Base-by-base conservation (phyloP, 2,888 invertebrate species). In the Dromius quadrimaculatus region DNA sequence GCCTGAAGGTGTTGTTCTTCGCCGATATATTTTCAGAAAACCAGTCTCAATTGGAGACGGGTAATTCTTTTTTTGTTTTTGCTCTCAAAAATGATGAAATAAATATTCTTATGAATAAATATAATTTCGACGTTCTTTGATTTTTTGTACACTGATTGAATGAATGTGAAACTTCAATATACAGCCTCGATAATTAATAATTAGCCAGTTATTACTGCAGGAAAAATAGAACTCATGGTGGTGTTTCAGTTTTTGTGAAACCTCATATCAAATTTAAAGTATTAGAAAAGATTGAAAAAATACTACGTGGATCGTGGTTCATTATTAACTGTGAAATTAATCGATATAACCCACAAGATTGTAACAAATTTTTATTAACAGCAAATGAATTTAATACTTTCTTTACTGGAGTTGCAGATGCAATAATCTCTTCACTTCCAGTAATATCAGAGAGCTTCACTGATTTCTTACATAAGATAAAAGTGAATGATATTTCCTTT, bases 21-120 rank as follows among this genome's bases (percentile, higher is more conserved):
- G 38, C 4, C 38, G 38, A 11, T 38, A 38, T 38, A 38, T 38
- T 38, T 38, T 38, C n/a, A 38, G 38, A n/a, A 9, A n/a, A 38
- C 38, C 11, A 13, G 38, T n/a, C 38, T 28, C 28, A 28, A 28
- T 28, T 28, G 8, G 4, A 28, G 8, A 28, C n/a, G n/a, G n/a
- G n/a, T n/a, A n/a, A n/a, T n/a, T n/a, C n/a, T n/a, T n/a, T n/a
- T n/a, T n/a, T n/a, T n/a, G n/a, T n/a, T n/a, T n/a, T n/a, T n/a
- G n/a, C n/a, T n/a, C n/a, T n/a, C 8, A 28, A 28, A 28, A 28
- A 5, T 5, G 28, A 28, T 28, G 28, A 28, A 28, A 5, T 28
- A 28, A 28, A 28, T 28, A 8, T 28, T 28, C 8, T 28, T 28
- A 28, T 5, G 8, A 28, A 28, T 28, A 8, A 28, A 28, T 28